These are phyloP conservation scores for Pseudococcus viburni DNA, from an alignment of 2,888 invertebrate species.

Conservation along the genomic window DNA sequence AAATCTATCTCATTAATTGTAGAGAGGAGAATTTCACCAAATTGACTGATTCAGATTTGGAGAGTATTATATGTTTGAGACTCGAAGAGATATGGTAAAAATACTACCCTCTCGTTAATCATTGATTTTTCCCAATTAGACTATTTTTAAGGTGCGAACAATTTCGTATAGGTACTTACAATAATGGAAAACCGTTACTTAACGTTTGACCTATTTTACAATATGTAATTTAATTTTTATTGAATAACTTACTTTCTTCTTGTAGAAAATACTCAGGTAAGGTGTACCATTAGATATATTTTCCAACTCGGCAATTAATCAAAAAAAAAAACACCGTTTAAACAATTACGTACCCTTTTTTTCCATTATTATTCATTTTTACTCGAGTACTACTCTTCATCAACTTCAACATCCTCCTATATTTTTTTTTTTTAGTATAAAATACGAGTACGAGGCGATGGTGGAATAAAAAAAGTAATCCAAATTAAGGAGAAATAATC, in stretches of 20 bases:
- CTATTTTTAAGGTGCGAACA: too few relatives aligned
- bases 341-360: not conserved
- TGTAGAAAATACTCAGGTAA: too few relatives aligned
- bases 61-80: too few relatives aligned
- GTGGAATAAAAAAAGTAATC: not conserved
- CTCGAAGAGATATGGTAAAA: too few relatives aligned
- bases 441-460: not conserved
- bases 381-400: not conserved
- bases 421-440: not conserved
- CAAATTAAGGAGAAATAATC: not conserved
- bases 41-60: too few relatives aligned
- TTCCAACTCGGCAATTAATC: not conserved
- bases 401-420: not conserved
- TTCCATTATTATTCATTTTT: too few relatives aligned
- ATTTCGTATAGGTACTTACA: too few relatives aligned
- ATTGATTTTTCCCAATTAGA: too few relatives aligned
- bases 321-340: not conserved
- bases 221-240: constrained; percentile 41
- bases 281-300: not conserved
- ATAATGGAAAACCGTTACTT: constrained; percentile 19
- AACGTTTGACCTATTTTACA: constrained; percentile 36
- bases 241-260: not conserved
- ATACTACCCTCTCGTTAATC: too few relatives aligned
- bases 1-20: too few relatives aligned
- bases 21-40: too few relatives aligned